These are phyloP conservation scores for Megalopta genalis DNA, from an alignment of 1,140 invertebrate genomes.

Conservation along the genomic window DNA sequence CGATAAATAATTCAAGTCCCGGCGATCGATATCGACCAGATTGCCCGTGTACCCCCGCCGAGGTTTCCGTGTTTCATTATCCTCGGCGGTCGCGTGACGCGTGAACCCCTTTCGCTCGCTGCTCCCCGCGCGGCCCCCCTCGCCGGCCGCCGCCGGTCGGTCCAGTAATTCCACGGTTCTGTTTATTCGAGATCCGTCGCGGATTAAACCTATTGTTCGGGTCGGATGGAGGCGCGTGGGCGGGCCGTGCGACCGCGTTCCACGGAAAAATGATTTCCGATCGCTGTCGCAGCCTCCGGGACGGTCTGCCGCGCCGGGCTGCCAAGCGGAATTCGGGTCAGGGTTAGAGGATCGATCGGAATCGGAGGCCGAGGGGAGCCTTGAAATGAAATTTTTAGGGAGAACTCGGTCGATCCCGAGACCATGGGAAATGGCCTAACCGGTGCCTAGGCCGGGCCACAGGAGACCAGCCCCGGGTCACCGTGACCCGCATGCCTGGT, in stretches of 20 bases:
- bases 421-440: constrained; percentile 1
- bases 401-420: too few species aligned
- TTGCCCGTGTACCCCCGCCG: neutral
- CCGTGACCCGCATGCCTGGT: too few species aligned
- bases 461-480: neutral
- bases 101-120: neutral
- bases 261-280: neutral
- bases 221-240: neutral
- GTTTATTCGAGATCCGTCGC: constrained; percentile 25
- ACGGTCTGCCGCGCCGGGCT: too few species aligned
- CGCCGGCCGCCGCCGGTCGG: neutral
- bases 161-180: constrained; percentile 21
- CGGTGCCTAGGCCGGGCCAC: neutral
- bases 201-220: constrained; percentile 37
- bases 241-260: neutral
- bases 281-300: neutral
- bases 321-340: neutral
- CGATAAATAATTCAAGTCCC: constrained; percentile 10
- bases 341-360: neutral
- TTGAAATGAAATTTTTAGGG: neutral
- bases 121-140: neutral
- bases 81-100: constrained; percentile 11
- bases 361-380: neutral
- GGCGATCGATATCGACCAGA: neutral
- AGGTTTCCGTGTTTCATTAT: constrained; percentile 30